These are phyloP conservation scores for Pedicia rivosa DNA, from an alignment of 2,888 invertebrate species.

Conservation along the genomic window DNA sequence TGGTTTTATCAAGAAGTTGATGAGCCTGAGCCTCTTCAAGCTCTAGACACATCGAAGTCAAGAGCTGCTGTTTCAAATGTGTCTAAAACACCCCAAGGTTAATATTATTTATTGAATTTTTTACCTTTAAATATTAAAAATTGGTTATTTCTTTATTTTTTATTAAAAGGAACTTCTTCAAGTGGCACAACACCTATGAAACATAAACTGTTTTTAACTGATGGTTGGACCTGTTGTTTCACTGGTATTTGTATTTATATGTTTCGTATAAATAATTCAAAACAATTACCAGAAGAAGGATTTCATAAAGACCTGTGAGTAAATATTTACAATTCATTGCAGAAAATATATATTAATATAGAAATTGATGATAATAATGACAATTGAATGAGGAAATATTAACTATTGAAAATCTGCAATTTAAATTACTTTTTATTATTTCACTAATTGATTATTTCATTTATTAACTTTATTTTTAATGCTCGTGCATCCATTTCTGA, in stretches of 20 bases:
- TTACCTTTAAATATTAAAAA: background rate
- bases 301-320: conserved; percentile 68
- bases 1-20: conserved; percentile 84
- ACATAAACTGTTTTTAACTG: conserved; percentile 70
- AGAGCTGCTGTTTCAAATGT: conserved; percentile 33
- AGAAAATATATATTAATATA: too few species aligned
- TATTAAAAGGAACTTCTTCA: conserved; percentile 24
- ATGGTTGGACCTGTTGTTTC: conserved; percentile 66
- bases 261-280: conserved; percentile 66
- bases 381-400: too few species aligned
- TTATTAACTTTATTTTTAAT: too few species aligned
- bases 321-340: too few species aligned
- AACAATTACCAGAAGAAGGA: conserved; percentile 82
- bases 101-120: background rate
- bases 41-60: conserved; percentile 30
- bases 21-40: conserved; percentile 38
- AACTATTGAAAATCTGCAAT: too few species aligned
- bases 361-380: too few species aligned
- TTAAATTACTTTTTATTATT: too few species aligned
- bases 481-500: too few species aligned
- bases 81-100: conserved; percentile 31
- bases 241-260: conserved; percentile 75
- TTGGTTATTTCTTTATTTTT: background rate
- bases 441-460: too few species aligned
- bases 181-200: conserved; percentile 32